Base-by-base conservation (phyloP, 2,888 invertebrate genomes). In the Gasteruption jaculator region DNA sequence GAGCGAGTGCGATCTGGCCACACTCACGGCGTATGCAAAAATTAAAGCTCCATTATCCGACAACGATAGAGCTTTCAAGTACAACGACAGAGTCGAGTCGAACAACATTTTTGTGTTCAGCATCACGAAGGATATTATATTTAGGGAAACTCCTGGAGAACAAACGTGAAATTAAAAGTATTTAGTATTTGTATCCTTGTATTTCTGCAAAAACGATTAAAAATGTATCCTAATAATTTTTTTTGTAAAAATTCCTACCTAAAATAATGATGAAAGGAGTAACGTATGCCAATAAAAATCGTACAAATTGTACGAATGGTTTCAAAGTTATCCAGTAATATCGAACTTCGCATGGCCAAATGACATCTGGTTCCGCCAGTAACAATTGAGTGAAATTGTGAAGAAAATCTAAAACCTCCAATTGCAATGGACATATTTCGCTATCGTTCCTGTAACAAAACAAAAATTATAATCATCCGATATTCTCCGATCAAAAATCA, bases 31-130 rank as follows among this genome's bases (percentile, higher is more conserved):
- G 46, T 65, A 69, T 50, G 64, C 69, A 38, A 64, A 58, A 29
- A 71, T 39, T 20, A 71, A 49, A 38, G 68, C 69, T 6, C 67
- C 67, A 46, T 61, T 63, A 45, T 71, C 71, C 33, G 68, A 68
- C 31, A 71, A 48, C 18, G 69, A 65, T 16, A 71, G 57, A 16
- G 66, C 62, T 20, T 62, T 52, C 19, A 71, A 52, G 45, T 70
- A 71, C 26, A 70, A 48, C 2, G 68, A 66, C 40, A 68, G 57
- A 45, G 63, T 67, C 27, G 62, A 63, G 38, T 64, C 64, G 16
- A 58, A 55, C 14, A 65, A 50, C 8, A 68, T 57, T 10, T 65
- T 53, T 10, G 61, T 61, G 35, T 54, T 57, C 25, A 71, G 52
- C 47, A 65, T 56, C 31, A 55, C 57, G 38, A 69, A 66, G n/a